Conservation (phyloP, 2,797 vertebrate genomes). For the Parotocinclus haroldoi region DNA sequence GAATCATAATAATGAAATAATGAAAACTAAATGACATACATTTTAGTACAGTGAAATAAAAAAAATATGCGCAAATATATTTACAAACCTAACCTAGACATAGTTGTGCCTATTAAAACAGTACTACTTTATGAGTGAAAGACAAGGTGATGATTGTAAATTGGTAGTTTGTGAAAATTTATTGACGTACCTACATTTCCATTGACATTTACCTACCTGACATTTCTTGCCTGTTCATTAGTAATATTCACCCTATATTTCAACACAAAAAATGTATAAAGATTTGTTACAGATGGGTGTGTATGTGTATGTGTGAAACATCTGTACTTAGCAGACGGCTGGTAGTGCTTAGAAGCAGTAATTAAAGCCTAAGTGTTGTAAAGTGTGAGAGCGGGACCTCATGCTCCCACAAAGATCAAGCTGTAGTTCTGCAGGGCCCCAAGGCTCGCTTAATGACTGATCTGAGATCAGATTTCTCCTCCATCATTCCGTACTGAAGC, state of each 20-base stretch:
- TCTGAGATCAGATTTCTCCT: constrained; percentile 43
- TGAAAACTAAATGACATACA: too few relatives aligned
- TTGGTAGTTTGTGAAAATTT: too few relatives aligned
- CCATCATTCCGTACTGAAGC: constrained; percentile 33
- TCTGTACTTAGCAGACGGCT: constrained; percentile 58
- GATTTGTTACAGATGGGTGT: background rate
- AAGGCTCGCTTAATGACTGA: constrained; percentile 31
- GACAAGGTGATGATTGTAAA: too few relatives aligned
- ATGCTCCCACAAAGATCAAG: constrained; percentile 30
- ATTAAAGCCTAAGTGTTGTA: constrained; percentile 74
- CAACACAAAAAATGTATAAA: background rate
- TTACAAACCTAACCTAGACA: too few relatives aligned
- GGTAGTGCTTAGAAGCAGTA: constrained; percentile 68
- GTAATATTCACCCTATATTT: background rate
- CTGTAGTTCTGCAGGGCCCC: constrained; percentile 20
- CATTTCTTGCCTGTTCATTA: too few relatives aligned
- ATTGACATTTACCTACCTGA: too few relatives aligned
- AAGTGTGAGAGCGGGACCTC: constrained; percentile 60
- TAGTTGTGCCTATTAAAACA: too few relatives aligned
- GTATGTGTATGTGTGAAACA: constrained; percentile 8
- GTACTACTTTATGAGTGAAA: too few relatives aligned
- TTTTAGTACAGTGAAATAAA: too few relatives aligned
- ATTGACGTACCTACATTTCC: too few relatives aligned
- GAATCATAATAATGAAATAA: too few relatives aligned
- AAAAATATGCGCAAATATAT: too few relatives aligned